A percentile compares a stretch with the other conserved stretches of the same genome.
These are phyloP conservation scores for Cydia pomonella DNA, from an alignment of 1,140 invertebrate species.

Conservation along the genomic window DNA sequence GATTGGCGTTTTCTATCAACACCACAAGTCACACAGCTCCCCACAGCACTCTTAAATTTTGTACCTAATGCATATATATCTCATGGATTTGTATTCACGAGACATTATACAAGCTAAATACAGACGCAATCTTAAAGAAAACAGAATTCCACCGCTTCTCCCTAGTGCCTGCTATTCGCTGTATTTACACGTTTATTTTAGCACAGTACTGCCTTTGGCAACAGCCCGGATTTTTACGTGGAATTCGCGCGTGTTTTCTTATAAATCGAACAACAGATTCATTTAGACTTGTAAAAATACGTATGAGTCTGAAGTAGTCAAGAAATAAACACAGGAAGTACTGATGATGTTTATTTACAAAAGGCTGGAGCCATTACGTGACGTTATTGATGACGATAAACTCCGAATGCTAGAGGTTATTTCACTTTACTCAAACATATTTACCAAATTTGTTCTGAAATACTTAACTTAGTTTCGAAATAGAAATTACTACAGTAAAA, in stretches of 20 bases:
- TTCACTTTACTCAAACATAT: background rate
- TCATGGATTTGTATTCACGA: too few relatives aligned
- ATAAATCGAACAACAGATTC: slow-evolving; percentile 23
- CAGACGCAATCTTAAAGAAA: background rate
- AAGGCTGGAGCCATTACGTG: background rate
- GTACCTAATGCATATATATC: too few relatives aligned
- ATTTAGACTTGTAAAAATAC: background rate
- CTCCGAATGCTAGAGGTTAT: background rate
- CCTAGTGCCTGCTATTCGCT: background rate
- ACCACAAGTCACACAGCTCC: too few relatives aligned
- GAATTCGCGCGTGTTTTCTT: slow-evolving; percentile 11
- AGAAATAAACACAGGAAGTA: background rate
- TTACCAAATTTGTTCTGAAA: background rate
- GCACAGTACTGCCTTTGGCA: slow-evolving; percentile 36
- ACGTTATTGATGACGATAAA: slow-evolving; percentile 13
- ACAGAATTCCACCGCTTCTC: background rate
- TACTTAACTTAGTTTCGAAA: background rate
- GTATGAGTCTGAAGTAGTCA: background rate
- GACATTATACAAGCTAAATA: too few relatives aligned
- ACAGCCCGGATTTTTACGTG: slow-evolving; percentile 4
- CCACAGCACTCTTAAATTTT: too few relatives aligned
- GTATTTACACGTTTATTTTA: slow-evolving; percentile 48
- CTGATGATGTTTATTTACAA: slow-evolving; percentile 43
- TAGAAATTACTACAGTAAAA: background rate
- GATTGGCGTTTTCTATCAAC: too few relatives aligned